Conservation (phyloP, 2,797 vertebrate species). For the Lagodon rhomboides region DNA sequence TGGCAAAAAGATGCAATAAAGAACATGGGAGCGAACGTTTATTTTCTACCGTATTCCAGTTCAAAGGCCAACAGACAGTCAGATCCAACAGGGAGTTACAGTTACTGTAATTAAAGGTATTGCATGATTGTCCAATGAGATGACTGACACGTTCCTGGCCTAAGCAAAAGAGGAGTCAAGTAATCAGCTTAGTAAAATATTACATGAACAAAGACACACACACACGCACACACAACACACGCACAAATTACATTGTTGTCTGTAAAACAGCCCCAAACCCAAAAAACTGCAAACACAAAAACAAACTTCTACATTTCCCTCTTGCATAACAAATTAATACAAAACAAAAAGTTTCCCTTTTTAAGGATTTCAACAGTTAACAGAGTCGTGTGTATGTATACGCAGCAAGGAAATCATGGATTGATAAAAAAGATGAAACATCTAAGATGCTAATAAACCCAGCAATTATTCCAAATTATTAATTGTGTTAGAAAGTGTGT, state of each 20-base stretch:
- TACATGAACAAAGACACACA: conserved; percentile 34
- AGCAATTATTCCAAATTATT: not conserved
- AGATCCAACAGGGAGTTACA: conserved; percentile 37
- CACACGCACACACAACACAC: conserved; percentile 36
- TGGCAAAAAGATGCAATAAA: not conserved
- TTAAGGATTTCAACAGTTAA: conserved; percentile 21
- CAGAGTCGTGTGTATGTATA: not conserved
- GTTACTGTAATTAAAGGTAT: conserved; percentile 19
- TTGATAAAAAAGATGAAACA: not conserved
- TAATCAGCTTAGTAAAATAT: conserved; percentile 42
- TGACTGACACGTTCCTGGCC: conserved; percentile 22
- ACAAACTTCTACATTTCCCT: conserved; percentile 38
- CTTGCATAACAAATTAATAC: conserved; percentile 64
- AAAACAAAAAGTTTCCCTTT: conserved; percentile 48
- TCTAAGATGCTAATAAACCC: not conserved
- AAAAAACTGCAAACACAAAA: conserved; percentile 69
- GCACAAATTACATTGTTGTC: conserved; percentile 38
- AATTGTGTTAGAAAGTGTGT: not conserved
- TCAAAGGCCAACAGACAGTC: conserved; percentile 73
- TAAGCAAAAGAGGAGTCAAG: conserved; percentile 36
- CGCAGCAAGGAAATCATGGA: not conserved
- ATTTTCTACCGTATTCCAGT: conserved; percentile 83
- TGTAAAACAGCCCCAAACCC: conserved; percentile 61
- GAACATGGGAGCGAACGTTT: conserved; percentile 77
- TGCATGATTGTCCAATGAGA: conserved; percentile 26